Evolutionary conservation across 2,888 invertebrate species (phyloP).

Genomic region (Cephus sareptanus): DNA sequence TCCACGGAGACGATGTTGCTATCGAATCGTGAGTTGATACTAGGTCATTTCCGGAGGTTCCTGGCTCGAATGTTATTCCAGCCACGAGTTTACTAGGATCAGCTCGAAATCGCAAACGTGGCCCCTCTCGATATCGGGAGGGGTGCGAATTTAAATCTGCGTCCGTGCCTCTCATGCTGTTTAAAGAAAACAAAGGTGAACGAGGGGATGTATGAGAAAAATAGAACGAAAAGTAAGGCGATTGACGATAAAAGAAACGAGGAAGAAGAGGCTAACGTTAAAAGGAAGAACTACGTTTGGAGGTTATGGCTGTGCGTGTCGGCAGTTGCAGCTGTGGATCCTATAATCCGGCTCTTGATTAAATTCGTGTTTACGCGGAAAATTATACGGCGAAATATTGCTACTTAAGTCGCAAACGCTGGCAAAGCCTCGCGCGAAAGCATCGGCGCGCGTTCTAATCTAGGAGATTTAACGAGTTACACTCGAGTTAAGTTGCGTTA

Average conservation of each 20-base stretch:
- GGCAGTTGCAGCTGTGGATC: not conserved
- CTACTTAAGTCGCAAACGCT: slow-evolving; percentile 16
- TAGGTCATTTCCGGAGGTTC: slow-evolving; percentile 11
- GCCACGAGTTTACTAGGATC: slow-evolving; percentile 9
- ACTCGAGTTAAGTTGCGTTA: too few relatives aligned
- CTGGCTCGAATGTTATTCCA: slow-evolving; percentile 4
- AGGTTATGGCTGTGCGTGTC: too few relatives aligned
- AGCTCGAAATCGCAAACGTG: not conserved
- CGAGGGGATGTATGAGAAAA: too few relatives aligned
- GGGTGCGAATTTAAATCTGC: too few relatives aligned
- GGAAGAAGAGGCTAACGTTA: too few relatives aligned
- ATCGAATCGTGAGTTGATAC: slow-evolving; percentile 8
- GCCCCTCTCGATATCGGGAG: too few relatives aligned
- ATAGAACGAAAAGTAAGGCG: too few relatives aligned
- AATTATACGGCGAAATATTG: slow-evolving; percentile 15
- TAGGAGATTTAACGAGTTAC: slow-evolving; percentile 10
- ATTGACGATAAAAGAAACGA: too few relatives aligned
- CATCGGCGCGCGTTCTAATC: slow-evolving; percentile 10
- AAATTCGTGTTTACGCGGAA: slow-evolving; percentile 18
- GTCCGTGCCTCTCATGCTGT: too few relatives aligned
- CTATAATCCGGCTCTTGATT: slow-evolving; percentile 17
- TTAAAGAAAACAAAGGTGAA: too few relatives aligned
- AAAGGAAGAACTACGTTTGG: too few relatives aligned
- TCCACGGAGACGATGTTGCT: not conserved
- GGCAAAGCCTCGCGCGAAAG: not conserved